Percentiles rank a stretch among this genome's conserved stretches.
These are phyloP conservation scores for Stegana nigrithorax DNA, from an alignment of 2,888 invertebrate species.

Conservation along the genomic window DNA sequence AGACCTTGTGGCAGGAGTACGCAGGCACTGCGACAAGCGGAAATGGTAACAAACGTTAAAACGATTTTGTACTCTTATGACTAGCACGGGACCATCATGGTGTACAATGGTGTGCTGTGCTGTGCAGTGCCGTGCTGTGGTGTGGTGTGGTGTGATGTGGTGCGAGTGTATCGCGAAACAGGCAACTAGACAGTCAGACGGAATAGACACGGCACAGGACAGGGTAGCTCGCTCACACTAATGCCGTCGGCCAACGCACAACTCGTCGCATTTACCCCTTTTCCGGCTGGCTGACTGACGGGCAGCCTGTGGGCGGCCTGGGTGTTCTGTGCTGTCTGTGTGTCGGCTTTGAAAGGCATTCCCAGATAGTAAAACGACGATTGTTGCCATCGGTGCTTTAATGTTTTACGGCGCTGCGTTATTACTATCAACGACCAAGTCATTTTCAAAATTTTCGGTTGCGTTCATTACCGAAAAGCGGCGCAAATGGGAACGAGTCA, in stretches of 20 bases:
- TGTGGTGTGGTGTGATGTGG: no score
- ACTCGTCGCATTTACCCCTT: constrained; percentile 9
- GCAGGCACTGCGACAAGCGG: constrained; percentile 31
- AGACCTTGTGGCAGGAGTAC: background rate
- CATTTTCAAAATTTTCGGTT: constrained; percentile 52
- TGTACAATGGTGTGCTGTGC: background rate
- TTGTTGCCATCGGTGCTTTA: constrained; percentile 36
- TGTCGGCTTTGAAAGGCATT: background rate
- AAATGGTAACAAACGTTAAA: constrained; percentile 50
- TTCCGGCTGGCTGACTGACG: constrained; percentile 14
- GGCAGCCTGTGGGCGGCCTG: background rate
- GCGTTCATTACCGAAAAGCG: constrained; percentile 48
- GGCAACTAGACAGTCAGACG: no score
- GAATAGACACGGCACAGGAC: background rate
- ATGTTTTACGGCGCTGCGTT: background rate
- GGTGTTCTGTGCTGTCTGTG: background rate
- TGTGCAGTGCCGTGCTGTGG: no score
- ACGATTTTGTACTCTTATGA: constrained; percentile 44
- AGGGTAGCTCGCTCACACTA: background rate
- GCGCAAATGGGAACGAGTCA: background rate
- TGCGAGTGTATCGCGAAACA: background rate
- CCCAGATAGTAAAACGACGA: constrained; percentile 41
- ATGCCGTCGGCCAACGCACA: background rate
- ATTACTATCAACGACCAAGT: constrained; percentile 25
- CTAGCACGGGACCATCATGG: constrained; percentile 28